Base-by-base conservation (phyloP, 2,797 vertebrate genomes). In the Cyclopterus lumpus region DNA sequence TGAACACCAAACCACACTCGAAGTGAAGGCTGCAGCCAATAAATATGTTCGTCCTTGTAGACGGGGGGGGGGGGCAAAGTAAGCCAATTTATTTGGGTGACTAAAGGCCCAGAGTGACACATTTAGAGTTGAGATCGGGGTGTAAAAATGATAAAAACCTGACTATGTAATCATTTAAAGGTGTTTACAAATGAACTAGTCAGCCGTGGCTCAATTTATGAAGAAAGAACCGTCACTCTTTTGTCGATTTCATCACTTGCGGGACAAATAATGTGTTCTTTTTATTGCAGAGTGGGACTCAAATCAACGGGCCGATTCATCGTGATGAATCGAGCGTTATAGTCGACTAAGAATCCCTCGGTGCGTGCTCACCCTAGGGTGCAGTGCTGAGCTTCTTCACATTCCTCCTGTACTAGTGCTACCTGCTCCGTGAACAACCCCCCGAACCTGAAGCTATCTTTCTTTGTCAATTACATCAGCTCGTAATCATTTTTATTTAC, bases 1-100 rank as follows among this genome's bases (percentile, higher is more conserved):
- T 88, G 83, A 82, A 79, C 82, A 80, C 46, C 65, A 85, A 85
- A 90, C 88, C 86, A 71, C 88, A 89, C 67, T 70, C 76, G 5
- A 11, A 85, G 61, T 81, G 88, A 79, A 85, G 73, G 30, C 67
- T 73, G 77, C 64, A 54, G 68, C 34, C 38, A 51, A 61, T 74
- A 73, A 83, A 83, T 74, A 40, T 54, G 64, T 42, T 1, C 2
- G 24, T 14, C 30, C 5, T 7, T 26, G 54, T 54, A 28, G 48
- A 28, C 75, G 80, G 44, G 65, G 9, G 12, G 32, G 28, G 66
- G 12, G 75, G 67, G 4, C 4, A 26, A 71, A 60, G 20, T 5
- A 58, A 32, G 36, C 7, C 8, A 0, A 24, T 51, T 24, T 28
- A 26, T 12, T 5, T 7, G 11, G 44, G 20, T n/a, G 34, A 24